Conservation (phyloP, 2,888 invertebrate genomes). For the Leucoma salicis region DNA sequence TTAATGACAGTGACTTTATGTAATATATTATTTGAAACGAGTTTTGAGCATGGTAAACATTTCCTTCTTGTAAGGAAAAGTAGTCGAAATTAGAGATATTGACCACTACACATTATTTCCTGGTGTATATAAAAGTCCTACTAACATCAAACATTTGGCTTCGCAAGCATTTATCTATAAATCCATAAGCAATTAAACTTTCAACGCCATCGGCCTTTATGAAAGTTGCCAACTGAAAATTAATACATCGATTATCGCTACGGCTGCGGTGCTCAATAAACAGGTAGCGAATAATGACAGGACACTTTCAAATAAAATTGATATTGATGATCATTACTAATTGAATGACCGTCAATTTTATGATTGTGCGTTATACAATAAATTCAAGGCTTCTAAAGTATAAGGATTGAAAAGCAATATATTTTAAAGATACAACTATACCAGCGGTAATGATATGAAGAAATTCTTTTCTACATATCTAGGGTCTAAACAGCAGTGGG, state of each 20-base stretch:
- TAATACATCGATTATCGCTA: conserved; percentile 1
- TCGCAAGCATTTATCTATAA: background rate
- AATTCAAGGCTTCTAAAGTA: no score
- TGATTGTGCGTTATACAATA: no score
- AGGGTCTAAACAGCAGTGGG: no score
- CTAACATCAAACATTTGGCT: background rate
- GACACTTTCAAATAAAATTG: conserved; percentile 3
- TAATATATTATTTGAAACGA: background rate
- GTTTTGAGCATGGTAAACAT: background rate
- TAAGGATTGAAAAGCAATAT: no score
- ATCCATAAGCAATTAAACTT: background rate
- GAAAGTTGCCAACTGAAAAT: background rate
- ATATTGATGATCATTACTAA: conserved; percentile 4
- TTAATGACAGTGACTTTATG: background rate
- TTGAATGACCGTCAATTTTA: no score
- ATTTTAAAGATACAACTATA: no score
- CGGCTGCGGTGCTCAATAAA: background rate
- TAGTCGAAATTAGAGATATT: background rate
- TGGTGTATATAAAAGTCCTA: background rate
- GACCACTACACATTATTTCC: background rate
- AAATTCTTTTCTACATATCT: no score
- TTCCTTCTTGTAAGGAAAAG: background rate
- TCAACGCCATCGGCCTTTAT: background rate
- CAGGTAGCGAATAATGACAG: background rate
- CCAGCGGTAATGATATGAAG: no score